Base-by-base conservation (phyloP, 2,113 vertebrate species). In the Entelurus aequoreus region DNA sequence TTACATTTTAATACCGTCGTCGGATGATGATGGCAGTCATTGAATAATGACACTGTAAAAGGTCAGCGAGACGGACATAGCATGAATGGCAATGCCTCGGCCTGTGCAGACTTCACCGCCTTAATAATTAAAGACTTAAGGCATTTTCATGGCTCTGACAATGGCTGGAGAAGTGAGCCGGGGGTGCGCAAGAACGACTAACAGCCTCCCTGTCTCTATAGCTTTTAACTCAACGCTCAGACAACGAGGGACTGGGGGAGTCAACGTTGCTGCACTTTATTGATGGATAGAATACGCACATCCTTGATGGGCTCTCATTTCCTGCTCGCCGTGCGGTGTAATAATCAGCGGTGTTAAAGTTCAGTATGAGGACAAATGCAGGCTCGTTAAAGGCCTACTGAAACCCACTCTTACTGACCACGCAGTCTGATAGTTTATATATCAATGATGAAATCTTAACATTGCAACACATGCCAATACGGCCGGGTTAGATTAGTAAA, bases 31-130 rank as follows among this genome's bases (percentile, higher is more conserved):
- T 62, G 63, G 73, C 58, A 63, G 66, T 62, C 76, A 79, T 64
- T 77, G 62, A 87, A 82, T 78, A 81, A 83, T 79, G 77, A 78
- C 73, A 76, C 72, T 15, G 54, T 76, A 71, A 88, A 88, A 90
- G 82, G 83, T 87, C 76, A 78, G 77, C 56, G 67, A 76, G 73
- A 81, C 66, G 83, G 84, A 83, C 79, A 80, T 76, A 44, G 66
- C 57, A 71, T 73, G 66, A 82, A 86, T 85, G 73, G 68, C 65
- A 80, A 66, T 70, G 69, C 63, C 58, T 66, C 44, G 42, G 68
- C 42, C 42, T 12, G 42, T 70, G 80, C 60, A 63, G 55, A 73
- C 78, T 84, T 80, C 63, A 75, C 82, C 77, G 75, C 62, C 64
- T 74, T 66, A 79, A 80, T 76, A 86, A 86, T 88, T 86, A 77